Base-by-base conservation (phyloP, 2,113 vertebrate species). In the Alethe castanea region DNA sequence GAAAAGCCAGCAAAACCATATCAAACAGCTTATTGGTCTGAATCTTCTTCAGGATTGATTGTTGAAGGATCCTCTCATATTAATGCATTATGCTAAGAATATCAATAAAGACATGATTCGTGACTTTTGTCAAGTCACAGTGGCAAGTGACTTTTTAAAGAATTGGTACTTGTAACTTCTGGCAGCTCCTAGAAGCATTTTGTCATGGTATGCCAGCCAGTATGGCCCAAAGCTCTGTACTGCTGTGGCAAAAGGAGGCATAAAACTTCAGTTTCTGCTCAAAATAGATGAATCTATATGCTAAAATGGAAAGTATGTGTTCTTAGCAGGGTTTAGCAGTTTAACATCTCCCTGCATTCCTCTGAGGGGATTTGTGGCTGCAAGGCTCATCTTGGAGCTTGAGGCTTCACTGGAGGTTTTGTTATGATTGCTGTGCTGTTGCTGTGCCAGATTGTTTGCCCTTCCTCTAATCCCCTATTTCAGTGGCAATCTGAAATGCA, bases 281-380 rank as follows among this genome's bases (percentile, higher is more conserved):
- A 10, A 16, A 56, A 20, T 3, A n/a, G 12, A 1, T 52, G 8
- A 59, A 42, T 80, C 15, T 38, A 0, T 42, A 4, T 44, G 38
- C 19, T 89, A 7, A 50, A 81, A 50, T 52, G 22, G 52, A 3
- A 62, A 47, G 18, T 22, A 16, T 11, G 12, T 60, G 31, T 31
- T 88, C 36, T 40, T 65, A 62, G 67, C 18, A n/a, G 69, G 24
- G 17, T 50, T 47, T 12, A 64, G 26, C 26, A 42, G 38, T 78
- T 65, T 50, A 50, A 19, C 24, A 50, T 69, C 47, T 77, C 45
- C 12, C 59, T 67, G 29, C 15, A 18, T 66, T 65, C 11, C 73
- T 86, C 64, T 28, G 61, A 44, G 45, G 36, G 36, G 26, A 40
- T 26, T 13, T 71, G 8, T 35, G 60, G 14, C 90, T 54, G 47